Percentiles rank a stretch among this genome's conserved stretches.
Conservation (phyloP, 2,888 invertebrate genomes). For the Onchidella celtica region DNA sequence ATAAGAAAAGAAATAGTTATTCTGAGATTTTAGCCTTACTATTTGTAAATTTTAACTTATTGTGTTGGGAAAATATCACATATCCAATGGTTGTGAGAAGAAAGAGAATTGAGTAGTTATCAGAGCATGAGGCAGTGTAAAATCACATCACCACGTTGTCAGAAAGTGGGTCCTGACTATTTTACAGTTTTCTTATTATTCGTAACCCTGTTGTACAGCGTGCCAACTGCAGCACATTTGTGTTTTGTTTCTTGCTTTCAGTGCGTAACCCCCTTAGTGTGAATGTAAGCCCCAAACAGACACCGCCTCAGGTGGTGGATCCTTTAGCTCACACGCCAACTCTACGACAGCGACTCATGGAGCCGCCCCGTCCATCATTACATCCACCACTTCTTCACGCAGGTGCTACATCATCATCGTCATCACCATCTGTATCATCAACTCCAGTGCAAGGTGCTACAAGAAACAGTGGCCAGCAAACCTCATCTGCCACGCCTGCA, state of each 20-base stretch:
- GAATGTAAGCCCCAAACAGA: conserved; percentile 51
- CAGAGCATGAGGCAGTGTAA: too few relatives aligned
- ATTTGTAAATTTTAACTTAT: too few relatives aligned
- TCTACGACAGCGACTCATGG: conserved; percentile 71
- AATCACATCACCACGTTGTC: too few relatives aligned
- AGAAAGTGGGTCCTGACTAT: neutral
- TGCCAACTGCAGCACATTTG: conserved; percentile 16
- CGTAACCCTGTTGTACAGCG: conserved; percentile 43
- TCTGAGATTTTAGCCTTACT: too few relatives aligned
- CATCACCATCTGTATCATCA: conserved; percentile 26
- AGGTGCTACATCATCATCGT: conserved; percentile 55
- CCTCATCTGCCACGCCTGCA: conserved; percentile 7
- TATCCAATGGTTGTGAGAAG: too few relatives aligned
- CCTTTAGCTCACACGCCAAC: conserved; percentile 64
- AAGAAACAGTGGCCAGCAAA: conserved; percentile 18
- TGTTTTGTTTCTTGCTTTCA: conserved; percentile 47
- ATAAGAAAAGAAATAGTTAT: too few relatives aligned
- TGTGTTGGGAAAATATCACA: too few relatives aligned
- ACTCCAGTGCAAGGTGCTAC: conserved; percentile 18
- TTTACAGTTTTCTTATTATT: neutral
- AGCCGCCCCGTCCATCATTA: conserved; percentile 64
- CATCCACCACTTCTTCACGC: conserved; percentile 57
- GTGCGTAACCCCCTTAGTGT: conserved; percentile 49
- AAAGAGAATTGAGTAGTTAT: too few relatives aligned
- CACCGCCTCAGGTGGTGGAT: conserved; percentile 38